Base-by-base conservation (phyloP, 2,113 vertebrate genomes). In the Catagonus wagneri region DNA sequence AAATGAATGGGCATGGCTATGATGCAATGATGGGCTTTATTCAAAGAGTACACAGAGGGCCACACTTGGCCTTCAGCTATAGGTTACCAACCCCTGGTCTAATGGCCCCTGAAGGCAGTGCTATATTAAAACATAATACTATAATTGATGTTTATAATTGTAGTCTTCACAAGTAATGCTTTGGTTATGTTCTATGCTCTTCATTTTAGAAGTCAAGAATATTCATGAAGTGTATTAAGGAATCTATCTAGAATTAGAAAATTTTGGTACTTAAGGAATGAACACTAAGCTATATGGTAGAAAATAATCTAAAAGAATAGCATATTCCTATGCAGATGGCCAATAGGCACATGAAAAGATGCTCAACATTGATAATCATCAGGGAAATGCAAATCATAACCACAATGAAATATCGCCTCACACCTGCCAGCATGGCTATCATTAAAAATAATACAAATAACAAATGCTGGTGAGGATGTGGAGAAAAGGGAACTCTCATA, bases 181-280 rank as follows among this genome's bases (percentile, higher is more conserved):
- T 66, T 84, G 7, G 29, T 88, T 88, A 17, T 36, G 3, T 34
- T 93, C 27, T 17, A 1, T 86, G 39, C 60, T 91, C 60, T 95
- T 4, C 93, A 61, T 71, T 90, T 87, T 84, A 75, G 44, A 95
- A 93, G 39, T 36, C 22, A 39, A 66, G 32, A 81, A 66, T 60
- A 74, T 63, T 6, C 66, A 44, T 87, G 58, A 91, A 89, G 14
- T 71, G 9, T 80, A 23, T 76, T 79, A 86, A 71, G 71, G 27
- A 94, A 20, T 81, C 34, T 65, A 66, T 25, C 39, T 34, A 69
- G 32, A 66, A 81, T 20, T 61, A 92, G 44, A 76, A 89, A 63
- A 89, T 66, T 89, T 54, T 76, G 8, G 23, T 39, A 50, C 15
- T 95, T 44, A 71, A 36, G 8, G 16, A 17, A 65, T 84, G 94